Evolutionary conservation across 2,113 vertebrate species (phyloP).

Genomic region (Potamarius usumacintae): DNA sequence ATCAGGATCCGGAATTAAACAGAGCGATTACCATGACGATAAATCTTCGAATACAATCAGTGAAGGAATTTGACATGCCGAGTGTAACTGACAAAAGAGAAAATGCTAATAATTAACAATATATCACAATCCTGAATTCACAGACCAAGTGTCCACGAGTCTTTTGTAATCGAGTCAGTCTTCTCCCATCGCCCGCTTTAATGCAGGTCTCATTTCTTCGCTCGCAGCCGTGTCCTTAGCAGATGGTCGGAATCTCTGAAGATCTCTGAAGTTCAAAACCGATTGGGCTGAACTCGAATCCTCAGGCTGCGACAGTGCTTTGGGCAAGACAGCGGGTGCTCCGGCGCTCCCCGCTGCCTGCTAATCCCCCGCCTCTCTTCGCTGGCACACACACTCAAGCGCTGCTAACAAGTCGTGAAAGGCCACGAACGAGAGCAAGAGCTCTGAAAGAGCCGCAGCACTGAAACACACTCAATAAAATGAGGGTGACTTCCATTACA

Average conservation of each 20-base stretch:
- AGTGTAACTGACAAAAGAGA: not conserved
- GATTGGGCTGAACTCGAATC: not conserved
- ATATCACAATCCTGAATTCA: not conserved
- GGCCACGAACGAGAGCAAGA: slow-evolving; percentile 24
- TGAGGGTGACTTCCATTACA: not conserved
- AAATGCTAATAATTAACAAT: not conserved
- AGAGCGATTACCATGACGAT: not conserved
- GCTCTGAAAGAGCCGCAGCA: slow-evolving; percentile 25
- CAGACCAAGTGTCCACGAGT: not conserved
- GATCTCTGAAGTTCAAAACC: slow-evolving; percentile 16
- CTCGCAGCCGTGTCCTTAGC: slow-evolving; percentile 14
- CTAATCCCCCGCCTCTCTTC: slow-evolving; percentile 30
- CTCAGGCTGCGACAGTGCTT: slow-evolving; percentile 14
- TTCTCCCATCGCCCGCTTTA: not conserved
- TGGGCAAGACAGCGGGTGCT: slow-evolving; percentile 28
- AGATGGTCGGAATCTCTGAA: slow-evolving; percentile 45
- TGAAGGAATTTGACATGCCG: not conserved
- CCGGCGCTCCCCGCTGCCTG: slow-evolving; percentile 17
- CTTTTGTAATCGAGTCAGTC: not conserved
- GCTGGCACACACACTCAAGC: slow-evolving; percentile 33
- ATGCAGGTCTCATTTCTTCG: not conserved
- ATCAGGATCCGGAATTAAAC: not conserved
- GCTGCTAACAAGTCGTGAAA: slow-evolving; percentile 33
- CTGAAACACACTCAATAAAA: not conserved
- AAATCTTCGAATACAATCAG: not conserved